phyloP scores from a whole-genome alignment of 2,888 invertebrate species.

The Platypus cylindrus region DNA sequence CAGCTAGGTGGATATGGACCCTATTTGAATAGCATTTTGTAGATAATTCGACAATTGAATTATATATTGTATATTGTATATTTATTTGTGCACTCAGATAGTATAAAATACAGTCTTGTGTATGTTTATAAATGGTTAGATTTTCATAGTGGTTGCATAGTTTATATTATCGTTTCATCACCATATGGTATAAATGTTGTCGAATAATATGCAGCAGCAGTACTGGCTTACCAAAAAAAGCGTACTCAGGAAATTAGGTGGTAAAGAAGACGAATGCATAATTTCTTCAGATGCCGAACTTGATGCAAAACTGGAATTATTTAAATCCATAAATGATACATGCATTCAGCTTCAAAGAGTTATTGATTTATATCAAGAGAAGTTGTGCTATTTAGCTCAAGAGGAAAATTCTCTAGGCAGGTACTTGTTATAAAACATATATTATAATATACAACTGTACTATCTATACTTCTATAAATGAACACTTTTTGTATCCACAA shows the following conservation, averaged over 20 bases:
- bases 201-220: constrained; percentile 68
- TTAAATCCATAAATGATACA: constrained; percentile 84
- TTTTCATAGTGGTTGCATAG: neutral
- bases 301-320: constrained; percentile 90
- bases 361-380: constrained; percentile 87
- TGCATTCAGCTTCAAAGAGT: constrained; percentile 76
- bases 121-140: no score
- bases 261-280: constrained; percentile 95
- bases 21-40: no score
- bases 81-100: no score
- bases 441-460: no score
- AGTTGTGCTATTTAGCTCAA: constrained; percentile 82
- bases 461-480: neutral
- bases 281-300: constrained; percentile 92
- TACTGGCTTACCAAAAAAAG: constrained; percentile 98
- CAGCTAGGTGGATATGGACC: no score
- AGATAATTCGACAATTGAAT: no score
- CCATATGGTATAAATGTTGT: constrained; percentile 9
- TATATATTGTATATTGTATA: no score
- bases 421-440: no score
- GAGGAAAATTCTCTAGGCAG: constrained; percentile 87
- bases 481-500: no score
- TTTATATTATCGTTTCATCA: neutral
- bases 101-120: no score
- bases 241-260: constrained; percentile 81